phyloP scores from a whole-genome alignment of 64 coral and sea anemone species.

The Montipora cactus region DNA sequence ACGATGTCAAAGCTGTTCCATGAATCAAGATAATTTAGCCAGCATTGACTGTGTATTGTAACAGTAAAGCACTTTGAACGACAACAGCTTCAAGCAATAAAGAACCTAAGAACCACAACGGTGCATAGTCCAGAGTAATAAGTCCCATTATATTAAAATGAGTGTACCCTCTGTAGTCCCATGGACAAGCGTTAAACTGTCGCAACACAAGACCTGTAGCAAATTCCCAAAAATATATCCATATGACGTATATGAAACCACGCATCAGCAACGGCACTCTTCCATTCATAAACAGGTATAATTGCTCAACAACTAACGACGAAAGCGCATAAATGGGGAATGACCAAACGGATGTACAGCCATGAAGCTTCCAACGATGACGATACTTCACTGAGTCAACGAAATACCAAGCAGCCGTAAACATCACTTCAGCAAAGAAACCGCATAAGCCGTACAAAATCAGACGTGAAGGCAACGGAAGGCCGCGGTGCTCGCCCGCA shows the following conservation, averaged over 20 bases:
- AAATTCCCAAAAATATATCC: slow-evolving; percentile 98
- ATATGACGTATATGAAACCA: slow-evolving; percentile 86
- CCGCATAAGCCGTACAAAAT: slow-evolving; percentile 93
- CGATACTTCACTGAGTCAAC: slow-evolving; percentile 78
- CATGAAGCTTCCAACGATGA: slow-evolving; percentile 94
- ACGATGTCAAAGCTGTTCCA: too few relatives aligned
- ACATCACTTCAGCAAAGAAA: slow-evolving; percentile 94
- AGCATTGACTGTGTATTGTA: slow-evolving; percentile 69
- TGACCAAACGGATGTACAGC: slow-evolving; percentile 94
- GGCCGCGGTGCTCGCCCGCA: neutral
- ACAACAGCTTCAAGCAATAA: slow-evolving; percentile 87
- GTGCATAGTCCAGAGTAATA: slow-evolving; percentile 96
- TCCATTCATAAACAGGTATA: slow-evolving; percentile 71
- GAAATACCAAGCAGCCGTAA: slow-evolving; percentile 98
- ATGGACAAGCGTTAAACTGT: slow-evolving; percentile 94
- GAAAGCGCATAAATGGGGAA: slow-evolving; percentile 97
- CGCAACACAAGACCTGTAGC: slow-evolving; percentile 77
- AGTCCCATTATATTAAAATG: slow-evolving; percentile 86
- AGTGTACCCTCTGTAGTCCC: slow-evolving; percentile 96
- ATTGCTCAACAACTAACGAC: slow-evolving; percentile 73
- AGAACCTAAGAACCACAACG: slow-evolving; percentile 92
- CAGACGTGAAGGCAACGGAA: slow-evolving; percentile 78
- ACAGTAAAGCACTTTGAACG: slow-evolving; percentile 88
- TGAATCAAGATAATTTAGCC: neutral
- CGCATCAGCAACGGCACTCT: slow-evolving; percentile 74